Evolutionary conservation across 2,888 invertebrate species (phyloP).

Genomic region (Troilus luridus): DNA sequence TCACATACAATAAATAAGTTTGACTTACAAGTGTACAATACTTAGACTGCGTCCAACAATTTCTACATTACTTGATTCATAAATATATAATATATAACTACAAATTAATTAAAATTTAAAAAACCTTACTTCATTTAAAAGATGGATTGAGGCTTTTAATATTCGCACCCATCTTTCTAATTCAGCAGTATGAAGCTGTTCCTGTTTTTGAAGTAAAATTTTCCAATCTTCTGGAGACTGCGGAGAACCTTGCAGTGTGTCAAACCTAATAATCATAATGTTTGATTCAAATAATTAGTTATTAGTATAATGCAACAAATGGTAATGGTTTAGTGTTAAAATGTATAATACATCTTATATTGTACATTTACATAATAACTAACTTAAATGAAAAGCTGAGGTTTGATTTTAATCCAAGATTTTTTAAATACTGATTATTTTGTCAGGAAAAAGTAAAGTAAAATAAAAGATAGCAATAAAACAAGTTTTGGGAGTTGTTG

Average conservation of each 20-base stretch:
- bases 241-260: slow-evolving; percentile 75
- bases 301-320: not conserved
- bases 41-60: too few species aligned
- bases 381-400: not conserved
- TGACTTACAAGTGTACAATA: too few species aligned
- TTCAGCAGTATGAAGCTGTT: slow-evolving; percentile 84
- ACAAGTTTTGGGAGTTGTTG: too few species aligned
- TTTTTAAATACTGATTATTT: not conserved
- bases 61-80: too few species aligned
- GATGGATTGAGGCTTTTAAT: slow-evolving; percentile 79
- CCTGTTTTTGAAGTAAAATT: slow-evolving; percentile 83
- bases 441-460: not conserved
- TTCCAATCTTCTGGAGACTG: slow-evolving; percentile 87
- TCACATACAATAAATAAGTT: too few species aligned
- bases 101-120: not conserved
- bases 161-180: slow-evolving; percentile 86
- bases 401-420: not conserved
- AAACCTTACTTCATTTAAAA: slow-evolving; percentile 78
- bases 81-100: not conserved
- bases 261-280: slow-evolving; percentile 54
- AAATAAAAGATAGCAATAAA: too few species aligned
- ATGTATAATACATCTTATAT: not conserved
- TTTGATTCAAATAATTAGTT: slow-evolving; percentile 39
- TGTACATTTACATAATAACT: not conserved
- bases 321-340: not conserved